These are phyloP conservation scores for Mormyrus hasselquistii DNA, from an alignment of 2,797 vertebrate genomes.

Conservation along the genomic window DNA sequence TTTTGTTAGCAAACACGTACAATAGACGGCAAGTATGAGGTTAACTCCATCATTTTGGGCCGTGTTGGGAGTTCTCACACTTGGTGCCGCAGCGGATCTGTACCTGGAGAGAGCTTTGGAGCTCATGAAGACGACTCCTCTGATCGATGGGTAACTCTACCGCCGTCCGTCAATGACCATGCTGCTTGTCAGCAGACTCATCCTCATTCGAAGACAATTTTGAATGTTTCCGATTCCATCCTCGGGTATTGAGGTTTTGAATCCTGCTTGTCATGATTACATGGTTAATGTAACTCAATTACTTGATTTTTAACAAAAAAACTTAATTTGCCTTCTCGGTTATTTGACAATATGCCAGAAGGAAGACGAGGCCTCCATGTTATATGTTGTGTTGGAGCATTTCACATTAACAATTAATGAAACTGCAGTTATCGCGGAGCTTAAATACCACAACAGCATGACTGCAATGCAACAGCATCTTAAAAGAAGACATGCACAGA, in stretches of 20 bases:
- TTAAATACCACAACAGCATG: not conserved
- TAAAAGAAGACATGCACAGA: not conserved
- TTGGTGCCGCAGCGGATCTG: conserved; percentile 33
- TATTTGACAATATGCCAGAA: not conserved
- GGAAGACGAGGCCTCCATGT: not conserved
- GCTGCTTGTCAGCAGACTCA: not conserved
- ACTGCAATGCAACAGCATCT: not conserved
- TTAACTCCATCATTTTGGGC: conserved; percentile 36
- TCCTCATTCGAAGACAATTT: not conserved
- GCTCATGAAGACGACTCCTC: conserved; percentile 62
- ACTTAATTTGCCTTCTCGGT: not conserved
- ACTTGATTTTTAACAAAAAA: not conserved
- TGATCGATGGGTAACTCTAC: conserved; percentile 66
- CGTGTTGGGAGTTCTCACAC: conserved; percentile 22
- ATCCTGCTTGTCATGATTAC: not conserved
- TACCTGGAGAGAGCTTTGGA: conserved; percentile 40
- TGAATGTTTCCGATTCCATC: not conserved
- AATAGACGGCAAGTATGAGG: conserved; percentile 12
- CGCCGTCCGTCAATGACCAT: not conserved
- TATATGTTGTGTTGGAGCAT: not conserved
- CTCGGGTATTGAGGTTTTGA: not conserved
- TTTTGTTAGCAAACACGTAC: not conserved
- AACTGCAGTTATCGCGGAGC: not conserved
- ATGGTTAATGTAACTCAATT: not conserved
- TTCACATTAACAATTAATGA: not conserved